A percentile compares a stretch with the other conserved stretches of the same genome.
Evolutionary conservation across 2,888 invertebrate species (phyloP).

Genomic region (Drosophila anomelani): DNA sequence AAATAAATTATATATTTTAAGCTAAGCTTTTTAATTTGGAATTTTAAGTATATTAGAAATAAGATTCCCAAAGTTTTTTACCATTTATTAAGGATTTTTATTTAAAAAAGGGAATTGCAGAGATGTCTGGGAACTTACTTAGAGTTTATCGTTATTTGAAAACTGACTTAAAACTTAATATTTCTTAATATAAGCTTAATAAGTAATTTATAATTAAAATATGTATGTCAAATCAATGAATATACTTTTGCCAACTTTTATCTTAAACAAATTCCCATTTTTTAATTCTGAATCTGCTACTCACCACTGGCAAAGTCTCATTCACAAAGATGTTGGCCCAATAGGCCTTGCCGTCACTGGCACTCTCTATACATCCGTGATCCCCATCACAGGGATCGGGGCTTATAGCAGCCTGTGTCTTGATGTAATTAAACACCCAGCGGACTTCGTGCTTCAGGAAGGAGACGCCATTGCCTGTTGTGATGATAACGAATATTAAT

Average conservation of each 20-base stretch:
- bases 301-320: slow-evolving; percentile 77
- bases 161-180: neutral
- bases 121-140: neutral
- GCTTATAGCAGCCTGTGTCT: slow-evolving; percentile 74
- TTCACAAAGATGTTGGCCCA: slow-evolving; percentile 79
- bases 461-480: slow-evolving; percentile 70
- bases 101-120: neutral
- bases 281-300: slow-evolving; percentile 29
- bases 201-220: too few relatives aligned
- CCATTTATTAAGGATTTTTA: neutral
- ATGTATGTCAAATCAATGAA: too few relatives aligned
- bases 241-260: too few relatives aligned
- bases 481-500: neutral
- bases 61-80: neutral
- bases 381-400: slow-evolving; percentile 82
- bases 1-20: neutral
- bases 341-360: slow-evolving; percentile 75
- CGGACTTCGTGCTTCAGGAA: slow-evolving; percentile 81
- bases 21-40: neutral
- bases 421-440: slow-evolving; percentile 81
- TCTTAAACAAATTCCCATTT: too few relatives aligned
- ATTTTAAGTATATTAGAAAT: neutral
- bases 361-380: slow-evolving; percentile 73
- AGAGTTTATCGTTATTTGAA: neutral
- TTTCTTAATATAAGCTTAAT: too few relatives aligned